These are phyloP conservation scores for Tragelaphus imberbis DNA, from an alignment of 2,113 vertebrate genomes.

Conservation along the genomic window DNA sequence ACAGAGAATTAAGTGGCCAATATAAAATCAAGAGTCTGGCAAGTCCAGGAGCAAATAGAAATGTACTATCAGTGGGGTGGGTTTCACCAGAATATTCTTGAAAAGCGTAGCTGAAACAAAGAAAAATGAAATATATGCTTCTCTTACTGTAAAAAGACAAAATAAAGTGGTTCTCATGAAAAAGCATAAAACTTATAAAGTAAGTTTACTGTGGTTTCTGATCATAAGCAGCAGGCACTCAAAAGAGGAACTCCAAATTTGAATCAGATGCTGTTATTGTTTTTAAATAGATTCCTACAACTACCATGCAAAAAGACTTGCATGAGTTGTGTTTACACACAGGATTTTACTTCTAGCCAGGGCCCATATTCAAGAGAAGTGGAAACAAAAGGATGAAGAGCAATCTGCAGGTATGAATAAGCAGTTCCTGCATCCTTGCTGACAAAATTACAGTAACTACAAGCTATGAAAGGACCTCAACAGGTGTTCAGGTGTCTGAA, in stretches of 20 bases:
- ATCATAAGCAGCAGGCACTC: background rate
- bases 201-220: background rate
- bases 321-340: background rate
- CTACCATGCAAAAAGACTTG: background rate
- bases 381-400: background rate
- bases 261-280: background rate
- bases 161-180: background rate
- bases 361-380: background rate
- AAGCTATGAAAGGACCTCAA: background rate
- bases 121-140: background rate
- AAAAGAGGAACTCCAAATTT: background rate
- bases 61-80: background rate
- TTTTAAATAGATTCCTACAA: background rate
- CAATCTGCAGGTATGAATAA: background rate
- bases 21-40: background rate
- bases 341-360: background rate
- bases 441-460: background rate
- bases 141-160: background rate
- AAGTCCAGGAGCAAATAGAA: background rate
- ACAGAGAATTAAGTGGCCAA: background rate
- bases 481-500: background rate
- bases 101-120: background rate
- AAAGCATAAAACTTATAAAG: background rate
- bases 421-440: background rate
- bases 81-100: background rate